A percentile compares a stretch with the other conserved stretches of the same genome.
These are phyloP conservation scores for Stomatorhinus ivindoensis DNA, from an alignment of 2,113 vertebrate species.

Conservation along the genomic window DNA sequence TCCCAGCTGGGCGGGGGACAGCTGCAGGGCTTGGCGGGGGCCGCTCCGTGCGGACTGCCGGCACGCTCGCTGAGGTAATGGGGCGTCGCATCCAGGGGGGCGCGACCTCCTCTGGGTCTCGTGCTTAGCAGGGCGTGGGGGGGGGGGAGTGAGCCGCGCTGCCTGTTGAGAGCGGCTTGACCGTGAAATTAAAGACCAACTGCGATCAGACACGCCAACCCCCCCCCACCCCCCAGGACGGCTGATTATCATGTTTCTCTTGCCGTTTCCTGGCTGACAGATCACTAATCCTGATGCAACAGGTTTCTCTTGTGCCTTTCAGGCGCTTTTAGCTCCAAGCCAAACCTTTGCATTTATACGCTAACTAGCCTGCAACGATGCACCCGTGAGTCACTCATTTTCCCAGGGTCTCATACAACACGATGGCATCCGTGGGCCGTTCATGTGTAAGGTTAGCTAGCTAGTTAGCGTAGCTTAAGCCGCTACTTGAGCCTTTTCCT, in stretches of 20 bases:
- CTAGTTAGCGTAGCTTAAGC: not conserved
- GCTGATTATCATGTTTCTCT: conserved; percentile 5
- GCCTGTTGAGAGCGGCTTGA: not conserved
- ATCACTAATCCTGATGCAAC: not conserved
- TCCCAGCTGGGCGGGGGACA: not conserved
- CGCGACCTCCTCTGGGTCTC: not conserved
- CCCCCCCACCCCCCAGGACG: not conserved
- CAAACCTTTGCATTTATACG: not conserved
- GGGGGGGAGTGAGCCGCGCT: not conserved
- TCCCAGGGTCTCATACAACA: not conserved
- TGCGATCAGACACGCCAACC: not conserved
- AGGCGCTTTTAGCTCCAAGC: not conserved
- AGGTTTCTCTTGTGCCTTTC: not conserved
- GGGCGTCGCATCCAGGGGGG: not conserved
- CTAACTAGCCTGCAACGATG: not conserved
- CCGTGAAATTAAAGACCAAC: conserved; percentile 11
- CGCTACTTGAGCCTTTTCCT: not conserved
- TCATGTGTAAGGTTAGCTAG: not conserved
- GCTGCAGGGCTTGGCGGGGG: not conserved
- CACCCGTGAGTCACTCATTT: not conserved
- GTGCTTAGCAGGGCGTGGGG: not conserved
- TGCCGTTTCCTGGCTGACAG: not conserved
- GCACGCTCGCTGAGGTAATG: conserved; percentile 6
- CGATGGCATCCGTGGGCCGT: not conserved
- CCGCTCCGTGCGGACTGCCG: not conserved